phyloP scores from a whole-genome alignment of 1,140 invertebrate genomes.

The Brachionus plicatilis region DNA sequence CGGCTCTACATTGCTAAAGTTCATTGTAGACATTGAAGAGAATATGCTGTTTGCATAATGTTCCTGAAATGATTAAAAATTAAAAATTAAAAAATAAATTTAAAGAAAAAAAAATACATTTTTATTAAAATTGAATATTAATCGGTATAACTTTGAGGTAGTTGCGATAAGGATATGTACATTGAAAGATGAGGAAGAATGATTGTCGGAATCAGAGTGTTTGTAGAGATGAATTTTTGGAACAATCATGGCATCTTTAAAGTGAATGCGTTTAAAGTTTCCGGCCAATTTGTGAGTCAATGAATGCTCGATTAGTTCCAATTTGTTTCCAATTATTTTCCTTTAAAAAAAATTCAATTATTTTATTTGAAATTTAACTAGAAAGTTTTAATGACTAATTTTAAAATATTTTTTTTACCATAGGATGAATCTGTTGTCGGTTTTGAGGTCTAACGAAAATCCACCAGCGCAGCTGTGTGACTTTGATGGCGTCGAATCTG shows the following conservation, averaged over 20 bases:
- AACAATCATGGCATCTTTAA: conserved; percentile 24
- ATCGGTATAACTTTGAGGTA: conserved; percentile 1
- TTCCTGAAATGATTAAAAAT: background rate
- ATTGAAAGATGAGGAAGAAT: background rate
- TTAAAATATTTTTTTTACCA: background rate
- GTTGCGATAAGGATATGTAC: conserved; percentile 7
- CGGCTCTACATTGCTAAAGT: background rate
- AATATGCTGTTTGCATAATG: background rate
- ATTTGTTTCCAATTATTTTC: conserved; percentile 32
- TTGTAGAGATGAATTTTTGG: conserved; percentile 8
- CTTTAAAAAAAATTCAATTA: background rate
- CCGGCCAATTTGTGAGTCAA: conserved; percentile 12
- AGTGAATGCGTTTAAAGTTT: conserved; percentile 21
- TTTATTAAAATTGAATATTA: conserved; percentile 29
- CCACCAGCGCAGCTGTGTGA: background rate
- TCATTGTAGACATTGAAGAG: background rate
- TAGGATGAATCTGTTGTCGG: conserved; percentile 18
- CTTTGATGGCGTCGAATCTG: background rate
- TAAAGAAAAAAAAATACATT: background rate
- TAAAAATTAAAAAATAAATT: background rate
- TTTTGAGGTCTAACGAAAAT: background rate
- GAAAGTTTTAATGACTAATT: background rate
- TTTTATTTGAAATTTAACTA: background rate
- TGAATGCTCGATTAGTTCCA: conserved; percentile 26
- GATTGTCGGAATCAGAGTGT: background rate